Evolutionary conservation across 2,888 invertebrate genomes (phyloP).

Genomic region (Amorpha juglandis): DNA sequence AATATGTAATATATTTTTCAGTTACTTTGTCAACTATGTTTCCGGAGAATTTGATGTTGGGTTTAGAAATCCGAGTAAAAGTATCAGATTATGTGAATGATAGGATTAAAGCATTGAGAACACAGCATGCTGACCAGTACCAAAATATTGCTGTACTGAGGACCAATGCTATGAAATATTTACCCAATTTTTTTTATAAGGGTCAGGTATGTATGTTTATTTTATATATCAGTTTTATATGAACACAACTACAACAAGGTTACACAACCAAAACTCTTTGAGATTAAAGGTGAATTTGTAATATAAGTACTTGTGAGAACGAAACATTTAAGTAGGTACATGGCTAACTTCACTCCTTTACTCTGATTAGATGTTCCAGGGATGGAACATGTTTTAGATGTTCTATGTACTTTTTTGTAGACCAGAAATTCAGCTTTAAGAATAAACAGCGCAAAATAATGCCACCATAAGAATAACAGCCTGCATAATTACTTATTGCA

Average conservation of each 20-base stretch:
- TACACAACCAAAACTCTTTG: no score
- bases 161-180: constrained; percentile 99
- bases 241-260: neutral
- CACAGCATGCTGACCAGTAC: constrained; percentile 89
- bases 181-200: constrained; percentile 98
- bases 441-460: no score
- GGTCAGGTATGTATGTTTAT: constrained; percentile 87
- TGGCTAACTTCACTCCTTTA: no score
- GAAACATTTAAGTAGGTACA: no score
- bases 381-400: no score
- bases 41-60: constrained; percentile 94
- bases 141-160: constrained; percentile 97
- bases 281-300: no score
- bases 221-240: neutral
- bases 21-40: constrained; percentile 96
- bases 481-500: no score
- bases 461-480: no score
- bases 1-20: constrained; percentile 56
- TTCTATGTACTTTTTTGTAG: no score
- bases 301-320: no score
- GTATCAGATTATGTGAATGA: constrained; percentile 99
- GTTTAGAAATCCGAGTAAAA: constrained; percentile 99
- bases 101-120: constrained; percentile 93
- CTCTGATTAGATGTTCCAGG: no score
- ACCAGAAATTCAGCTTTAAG: no score